Evolutionary conservation across 2,797 vertebrate genomes (phyloP), one percentile per base, ranked within the genome.

Genomic region (Scyliorhinus canicula): DNA sequence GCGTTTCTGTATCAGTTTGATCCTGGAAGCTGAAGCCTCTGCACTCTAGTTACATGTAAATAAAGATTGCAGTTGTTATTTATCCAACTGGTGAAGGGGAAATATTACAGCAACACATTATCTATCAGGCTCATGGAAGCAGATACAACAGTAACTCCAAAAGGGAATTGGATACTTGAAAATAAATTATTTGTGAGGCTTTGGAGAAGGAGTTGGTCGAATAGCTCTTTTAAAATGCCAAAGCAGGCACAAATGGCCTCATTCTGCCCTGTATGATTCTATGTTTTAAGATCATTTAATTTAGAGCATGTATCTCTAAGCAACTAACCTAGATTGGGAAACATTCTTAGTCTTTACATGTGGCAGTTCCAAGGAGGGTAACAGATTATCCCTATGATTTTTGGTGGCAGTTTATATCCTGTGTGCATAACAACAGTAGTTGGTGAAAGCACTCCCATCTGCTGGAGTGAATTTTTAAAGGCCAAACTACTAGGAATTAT

Each of bases 331-430:
- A 52, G 69, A 94, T 94, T 52, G 47, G 47, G 26, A 71, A 52
- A 67, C 31, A 7, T 90, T 90, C 50, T 90, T 57, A 74, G 65
- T 52, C 93, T n/a, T 55, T 74, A 50, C 31, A 95, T 96, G 95
- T 95, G 95, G 95, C 90, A 95, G 93, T 84, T 96, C 93, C 93
- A 95, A 96, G 95, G 95, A 96, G 96, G 96, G 93, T 93, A 95
- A 95, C 95, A 60, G 3, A 90, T 95, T 86, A 95, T 86, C 95
- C 95, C 95, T 95, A 96, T 96, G 95, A 97, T 95, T 96, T 95
- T 96, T 95, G 95, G 74, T 96, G 96, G 95, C 95, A 96, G 95
- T 95, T 96, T 96, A 96, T 96, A 96, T 96, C 96, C 95, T 95
- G 31, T 91, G 40, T 95, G 95, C 95, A 77, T 96, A 96, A 96